A percentile compares a stretch with the other conserved stretches of the same genome.
Conservation (phyloP, 1,140 invertebrate species). For the Polyergus mexicanus region DNA sequence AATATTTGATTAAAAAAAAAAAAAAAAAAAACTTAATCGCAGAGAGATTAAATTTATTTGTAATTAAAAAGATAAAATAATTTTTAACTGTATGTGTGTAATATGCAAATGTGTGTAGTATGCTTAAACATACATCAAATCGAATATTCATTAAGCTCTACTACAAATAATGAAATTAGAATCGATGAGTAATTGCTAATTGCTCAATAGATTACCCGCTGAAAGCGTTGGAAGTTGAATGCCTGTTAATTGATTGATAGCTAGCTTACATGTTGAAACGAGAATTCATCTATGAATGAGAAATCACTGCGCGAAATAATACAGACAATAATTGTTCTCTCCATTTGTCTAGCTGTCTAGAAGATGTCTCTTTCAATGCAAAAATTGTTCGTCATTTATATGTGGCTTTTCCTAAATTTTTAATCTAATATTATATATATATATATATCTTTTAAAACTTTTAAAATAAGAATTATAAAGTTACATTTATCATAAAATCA, state of each 20-base stretch:
- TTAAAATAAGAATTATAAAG: background rate
- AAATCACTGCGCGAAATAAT: background rate
- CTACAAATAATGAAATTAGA: conserved; percentile 10
- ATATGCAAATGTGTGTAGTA: too few species aligned
- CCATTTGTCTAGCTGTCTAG: too few species aligned
- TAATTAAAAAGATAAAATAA: too few species aligned
- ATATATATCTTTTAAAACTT: too few species aligned
- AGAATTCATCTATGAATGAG: background rate
- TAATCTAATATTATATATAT: too few species aligned
- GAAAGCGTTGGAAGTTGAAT: conserved; percentile 19
- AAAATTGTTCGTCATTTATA: background rate
- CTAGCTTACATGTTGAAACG: background rate
- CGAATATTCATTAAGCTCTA: conserved; percentile 13
- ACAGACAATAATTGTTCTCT: background rate
- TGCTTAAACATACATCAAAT: too few species aligned
- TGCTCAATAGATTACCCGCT: background rate
- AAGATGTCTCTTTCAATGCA: background rate
- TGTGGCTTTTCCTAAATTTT: too few species aligned
- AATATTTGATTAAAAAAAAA: too few species aligned
- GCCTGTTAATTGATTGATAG: background rate
- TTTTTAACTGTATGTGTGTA: too few species aligned
- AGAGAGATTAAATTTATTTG: too few species aligned
- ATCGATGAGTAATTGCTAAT: conserved; percentile 39
- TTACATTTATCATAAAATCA: background rate
- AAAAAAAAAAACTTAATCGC: too few species aligned